Percentiles rank a stretch among this genome's conserved stretches.
Evolutionary conservation across 2,113 vertebrate genomes (phyloP).

Genomic region (Cryptomyrus ogoouensis): DNA sequence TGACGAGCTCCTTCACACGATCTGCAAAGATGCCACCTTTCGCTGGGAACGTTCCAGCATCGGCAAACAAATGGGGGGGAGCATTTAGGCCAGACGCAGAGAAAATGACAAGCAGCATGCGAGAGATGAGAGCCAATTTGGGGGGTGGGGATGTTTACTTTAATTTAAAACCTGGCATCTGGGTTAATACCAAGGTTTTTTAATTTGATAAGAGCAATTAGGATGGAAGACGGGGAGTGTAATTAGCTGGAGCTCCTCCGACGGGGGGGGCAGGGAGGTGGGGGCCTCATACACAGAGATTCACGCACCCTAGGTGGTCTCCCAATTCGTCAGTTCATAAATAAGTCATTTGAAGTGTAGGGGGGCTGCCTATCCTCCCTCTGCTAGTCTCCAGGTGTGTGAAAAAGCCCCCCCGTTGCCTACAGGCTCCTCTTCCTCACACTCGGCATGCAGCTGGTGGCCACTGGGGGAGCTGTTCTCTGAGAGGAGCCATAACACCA

Average conservation of each 20-base stretch:
- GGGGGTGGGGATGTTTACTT: constrained; percentile 16
- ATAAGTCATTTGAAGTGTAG: constrained; percentile 83
- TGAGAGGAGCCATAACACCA: not conserved
- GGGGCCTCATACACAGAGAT: not conserved
- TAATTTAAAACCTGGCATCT: constrained; percentile 28
- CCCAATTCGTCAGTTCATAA: constrained; percentile 83
- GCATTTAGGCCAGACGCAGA: not conserved
- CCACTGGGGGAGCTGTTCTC: not conserved
- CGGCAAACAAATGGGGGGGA: not conserved
- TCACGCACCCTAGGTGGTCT: constrained; percentile 74
- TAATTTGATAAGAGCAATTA: constrained; percentile 55
- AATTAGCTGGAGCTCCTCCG: constrained; percentile 74
- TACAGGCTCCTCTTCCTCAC: not conserved
- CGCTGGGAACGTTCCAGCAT: not conserved
- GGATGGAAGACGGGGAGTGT: constrained; percentile 68
- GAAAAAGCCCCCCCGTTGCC: not conserved
- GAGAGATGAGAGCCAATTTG: constrained; percentile 22
- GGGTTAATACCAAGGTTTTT: constrained; percentile 32
- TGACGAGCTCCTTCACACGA: not conserved
- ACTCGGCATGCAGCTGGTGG: not conserved
- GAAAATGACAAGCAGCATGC: constrained; percentile 18
- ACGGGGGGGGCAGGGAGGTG: constrained; percentile 63
- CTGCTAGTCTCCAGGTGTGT: constrained; percentile 63
- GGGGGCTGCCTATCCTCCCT: constrained; percentile 74
- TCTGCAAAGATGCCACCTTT: not conserved